Evolutionary conservation across 2,113 vertebrate genomes (phyloP), one percentile per base, ranked within the genome.

Genomic region (Silurus glanis): DNA sequence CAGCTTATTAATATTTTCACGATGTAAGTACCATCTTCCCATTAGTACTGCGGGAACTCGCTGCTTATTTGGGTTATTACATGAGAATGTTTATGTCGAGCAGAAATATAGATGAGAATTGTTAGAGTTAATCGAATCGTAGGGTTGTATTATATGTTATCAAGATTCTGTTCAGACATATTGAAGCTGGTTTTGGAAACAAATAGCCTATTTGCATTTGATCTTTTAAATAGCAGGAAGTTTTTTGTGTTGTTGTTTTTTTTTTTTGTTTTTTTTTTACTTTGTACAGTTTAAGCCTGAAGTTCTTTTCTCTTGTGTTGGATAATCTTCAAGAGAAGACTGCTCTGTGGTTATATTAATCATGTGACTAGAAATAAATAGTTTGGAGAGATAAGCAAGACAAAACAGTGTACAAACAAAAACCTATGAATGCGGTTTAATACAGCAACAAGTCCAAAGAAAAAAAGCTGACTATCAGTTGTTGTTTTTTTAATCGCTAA

Each of bases 21-120:
- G 49, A 87, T 85, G 88, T 89, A 74, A 89, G 88, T 89, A 87
- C 47, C 9, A 79, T 55, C 55, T 47, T 49, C 25, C 28, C 5
- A 49, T 53, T 84, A 19, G 19, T 71, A 64, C 14, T 45, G 10
- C 17, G 21, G 51, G 55, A 64, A 81, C 5, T 55, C 14, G 8
- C 9, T 16, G 17, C 55, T 64, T 67, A 5, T 21, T 25, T 76
- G 37, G 59, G 10, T 51, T 87, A 14, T 72, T 62, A 55, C 2
- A 69, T 61, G 9, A 62, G 74, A 21, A 49, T 56, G 10, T 64
- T 55, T 79, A 53, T 13, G 53, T 64, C 37, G 9, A 49, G 58
- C 12, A 10, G 28, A 47, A 10, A 61, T 23, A 37, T 16, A 59
- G 78, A 14, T 49, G 19, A 59, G n/a, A 8, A 17, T 79, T 8